Base-by-base conservation (phyloP, 1,140 invertebrate species). In the Drosophila santomea region DNA sequence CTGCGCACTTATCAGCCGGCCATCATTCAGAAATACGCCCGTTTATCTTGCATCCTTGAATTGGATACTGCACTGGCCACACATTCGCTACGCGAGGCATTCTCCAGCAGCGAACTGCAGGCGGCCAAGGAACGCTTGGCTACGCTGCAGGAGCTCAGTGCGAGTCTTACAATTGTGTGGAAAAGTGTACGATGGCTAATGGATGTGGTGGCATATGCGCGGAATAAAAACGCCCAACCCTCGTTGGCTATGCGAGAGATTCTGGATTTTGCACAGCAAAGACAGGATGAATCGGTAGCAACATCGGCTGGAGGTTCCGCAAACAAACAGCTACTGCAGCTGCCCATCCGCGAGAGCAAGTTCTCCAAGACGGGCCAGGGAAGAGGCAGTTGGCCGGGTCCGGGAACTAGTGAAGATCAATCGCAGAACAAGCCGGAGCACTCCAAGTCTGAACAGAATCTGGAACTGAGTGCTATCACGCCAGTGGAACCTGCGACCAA, bases 101-200 rank as follows among this genome's bases (percentile, higher is more conserved):
- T 99, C 92, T 98, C 97, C 15, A 96, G 96, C 47, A 95, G 95
- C 7, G 98, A 99, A 92, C 91, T 99, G 3, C 95, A 95, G 60
- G 94, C 95, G 4, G 97, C 98, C 8, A 98, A 97, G 91, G 96
- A 98, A 72, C 95, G 97, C 39, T 92, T 99, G 11, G 93, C 95
- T 1, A 96, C 96, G 79, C 92, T 99, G 15, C 96, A 97, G 88
- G 95, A 97, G 56, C 94, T 98, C 4, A 97, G 98, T 89, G 93
- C 94, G 1, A 96, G 96, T 81, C 93, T 98, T 11, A 98, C 98
- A 76, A 91, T 94, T 0, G 95, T 97, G 1, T 99, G 98, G 98
- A 98, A 98, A 90, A 95, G 96, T 23, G 96, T 97, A 3, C 95
- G 98, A 12, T 99, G 98, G 98, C 94, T 99, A 1, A 97, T 98